These are phyloP conservation scores for Chrysogorgia sp. DNA, from an alignment of 92 coral and sea anemone species.

Conservation along the genomic window DNA sequence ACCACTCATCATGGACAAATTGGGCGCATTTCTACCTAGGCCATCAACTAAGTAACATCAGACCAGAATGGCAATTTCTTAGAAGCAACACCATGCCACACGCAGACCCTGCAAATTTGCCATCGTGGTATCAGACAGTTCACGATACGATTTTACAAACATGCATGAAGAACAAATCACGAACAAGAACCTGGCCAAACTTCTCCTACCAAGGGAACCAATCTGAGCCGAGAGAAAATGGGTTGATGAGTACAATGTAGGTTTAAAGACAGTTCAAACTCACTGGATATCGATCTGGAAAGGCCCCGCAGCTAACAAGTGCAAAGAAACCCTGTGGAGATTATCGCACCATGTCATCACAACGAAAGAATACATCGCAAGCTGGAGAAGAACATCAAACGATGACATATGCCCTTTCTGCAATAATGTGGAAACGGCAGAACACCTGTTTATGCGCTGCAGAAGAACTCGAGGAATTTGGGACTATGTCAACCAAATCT, in stretches of 20 bases:
- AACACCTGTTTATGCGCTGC: slow-evolving; percentile 27
- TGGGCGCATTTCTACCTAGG: slow-evolving; percentile 32
- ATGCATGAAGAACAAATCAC: neutral
- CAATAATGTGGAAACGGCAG: slow-evolving; percentile 11
- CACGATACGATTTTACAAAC: neutral
- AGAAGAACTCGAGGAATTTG: slow-evolving; percentile 6
- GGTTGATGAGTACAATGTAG: neutral
- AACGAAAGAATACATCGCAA: neutral
- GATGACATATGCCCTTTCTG: slow-evolving; percentile 24
- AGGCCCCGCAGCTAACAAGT: neutral
- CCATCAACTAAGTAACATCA: neutral
- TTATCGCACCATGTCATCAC: slow-evolving; percentile 18
- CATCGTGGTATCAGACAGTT: slow-evolving; percentile 8
- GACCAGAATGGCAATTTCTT: slow-evolving; percentile 27
- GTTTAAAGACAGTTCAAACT: neutral
- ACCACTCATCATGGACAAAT: neutral
- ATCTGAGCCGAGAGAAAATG: neutral
- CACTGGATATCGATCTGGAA: slow-evolving; percentile 27
- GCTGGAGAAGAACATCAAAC: slow-evolving; percentile 8
- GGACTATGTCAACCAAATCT: neutral
- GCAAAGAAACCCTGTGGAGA: neutral
- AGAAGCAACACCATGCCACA: slow-evolving; percentile 10
- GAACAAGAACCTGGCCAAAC: neutral
- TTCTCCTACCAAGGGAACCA: neutral
- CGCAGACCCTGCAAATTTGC: slow-evolving; percentile 20